Conservation (phyloP, 2,797 vertebrate genomes). For the Gallinago nigripennis region DNA sequence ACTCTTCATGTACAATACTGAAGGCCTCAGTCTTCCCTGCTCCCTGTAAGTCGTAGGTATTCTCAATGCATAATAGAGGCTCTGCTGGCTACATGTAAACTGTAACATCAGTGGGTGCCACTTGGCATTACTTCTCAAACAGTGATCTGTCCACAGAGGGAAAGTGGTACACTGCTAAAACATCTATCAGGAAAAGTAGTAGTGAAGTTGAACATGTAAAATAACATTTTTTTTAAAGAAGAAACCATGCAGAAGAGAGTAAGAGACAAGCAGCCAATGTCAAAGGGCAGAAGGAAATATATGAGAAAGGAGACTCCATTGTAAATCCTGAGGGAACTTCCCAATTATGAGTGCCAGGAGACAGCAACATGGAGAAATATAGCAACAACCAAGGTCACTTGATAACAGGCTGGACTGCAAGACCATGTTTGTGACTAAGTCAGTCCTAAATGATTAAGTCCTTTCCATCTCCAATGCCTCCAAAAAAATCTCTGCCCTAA, state of each 20-base stretch:
- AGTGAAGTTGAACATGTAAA: neutral
- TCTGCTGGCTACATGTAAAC: accelerated
- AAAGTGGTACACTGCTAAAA: neutral
- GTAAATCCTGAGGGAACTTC: neutral
- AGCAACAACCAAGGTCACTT: neutral
- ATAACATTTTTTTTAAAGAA: neutral
- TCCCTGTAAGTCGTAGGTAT: neutral
- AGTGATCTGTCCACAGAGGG: accelerated
- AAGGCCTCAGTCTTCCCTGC: neutral
- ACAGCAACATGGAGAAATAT: neutral
- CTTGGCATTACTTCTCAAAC: neutral
- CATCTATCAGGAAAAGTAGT: neutral
- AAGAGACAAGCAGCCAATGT: neutral
- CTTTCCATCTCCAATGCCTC: neutral
- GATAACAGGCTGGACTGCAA: neutral
- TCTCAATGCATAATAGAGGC: neutral
- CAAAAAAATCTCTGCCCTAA: neutral
- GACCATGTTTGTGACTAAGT: constrained; percentile 13
- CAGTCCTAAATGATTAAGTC: constrained; percentile 40
- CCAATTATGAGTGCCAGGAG: neutral
- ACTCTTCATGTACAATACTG: neutral
- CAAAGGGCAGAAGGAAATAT: neutral
- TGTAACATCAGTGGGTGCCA: neutral
- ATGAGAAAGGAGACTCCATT: neutral
- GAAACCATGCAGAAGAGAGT: neutral